A percentile compares a stretch with the other conserved stretches of the same genome.
These are phyloP conservation scores for Lithodes maja DNA, from an alignment of 2,888 invertebrate genomes.

Conservation along the genomic window DNA sequence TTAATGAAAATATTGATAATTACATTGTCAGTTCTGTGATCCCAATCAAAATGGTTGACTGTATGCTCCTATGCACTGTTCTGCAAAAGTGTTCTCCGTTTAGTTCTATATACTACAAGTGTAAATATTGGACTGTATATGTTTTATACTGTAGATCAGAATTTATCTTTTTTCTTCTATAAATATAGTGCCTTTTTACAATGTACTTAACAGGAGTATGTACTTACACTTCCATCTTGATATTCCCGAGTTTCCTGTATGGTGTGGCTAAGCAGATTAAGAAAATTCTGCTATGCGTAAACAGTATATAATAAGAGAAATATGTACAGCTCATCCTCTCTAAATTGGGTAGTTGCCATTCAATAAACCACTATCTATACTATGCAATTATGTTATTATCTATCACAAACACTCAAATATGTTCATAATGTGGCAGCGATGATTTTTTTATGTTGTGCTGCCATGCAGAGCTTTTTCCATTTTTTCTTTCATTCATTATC, in stretches of 20 bases:
- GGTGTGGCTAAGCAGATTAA: too few relatives aligned
- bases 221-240: constrained; percentile 34
- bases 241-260: constrained; percentile 20
- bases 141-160: constrained; percentile 35
- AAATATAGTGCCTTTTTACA: neutral
- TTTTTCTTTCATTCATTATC: too few relatives aligned
- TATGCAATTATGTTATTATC: too few relatives aligned
- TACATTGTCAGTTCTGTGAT: neutral
- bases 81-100: neutral
- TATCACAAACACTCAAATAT: too few relatives aligned
- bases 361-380: too few relatives aligned
- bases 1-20: neutral
- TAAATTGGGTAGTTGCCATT: too few relatives aligned
- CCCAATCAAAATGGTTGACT: constrained; percentile 1
- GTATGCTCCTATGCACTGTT: neutral
- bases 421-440: too few relatives aligned
- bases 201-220: constrained; percentile 47
- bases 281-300: too few relatives aligned
- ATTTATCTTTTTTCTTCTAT: constrained; percentile 15
- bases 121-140: constrained; percentile 48
- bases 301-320: too few relatives aligned
- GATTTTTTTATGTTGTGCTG: too few relatives aligned
- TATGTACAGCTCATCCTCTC: too few relatives aligned
- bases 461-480: too few relatives aligned
- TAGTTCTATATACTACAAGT: neutral